Evolutionary conservation across 2,113 vertebrate species (phyloP).

Genomic region (Rynchops niger): DNA sequence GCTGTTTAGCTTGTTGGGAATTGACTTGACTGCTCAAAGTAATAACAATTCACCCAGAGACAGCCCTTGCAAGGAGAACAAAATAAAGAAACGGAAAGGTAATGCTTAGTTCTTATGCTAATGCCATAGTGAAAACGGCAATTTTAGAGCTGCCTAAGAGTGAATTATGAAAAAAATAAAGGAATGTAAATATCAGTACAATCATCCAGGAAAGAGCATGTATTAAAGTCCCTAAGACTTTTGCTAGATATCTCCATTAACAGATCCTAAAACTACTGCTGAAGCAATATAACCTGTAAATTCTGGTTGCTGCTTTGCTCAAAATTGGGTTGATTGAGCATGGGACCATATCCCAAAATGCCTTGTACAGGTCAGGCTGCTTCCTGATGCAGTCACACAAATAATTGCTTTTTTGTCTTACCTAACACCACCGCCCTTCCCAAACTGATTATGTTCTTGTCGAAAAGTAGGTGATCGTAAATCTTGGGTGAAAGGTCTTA

Average conservation of each 20-base stretch:
- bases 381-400: background rate
- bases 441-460: background rate
- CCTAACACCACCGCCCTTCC: background rate
- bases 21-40: slow-evolving; percentile 88
- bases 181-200: background rate
- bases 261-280: background rate
- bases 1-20: slow-evolving; percentile 93
- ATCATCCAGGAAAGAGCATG: background rate
- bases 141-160: background rate
- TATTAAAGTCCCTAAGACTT: background rate
- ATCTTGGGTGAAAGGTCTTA: background rate
- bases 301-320: background rate
- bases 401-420: background rate
- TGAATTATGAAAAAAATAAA: background rate
- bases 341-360: background rate
- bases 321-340: background rate
- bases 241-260: background rate
- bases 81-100: slow-evolving; percentile 96
- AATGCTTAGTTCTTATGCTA: background rate
- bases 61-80: slow-evolving; percentile 82
- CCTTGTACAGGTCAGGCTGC: background rate
- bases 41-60: slow-evolving; percentile 87
- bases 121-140: background rate
- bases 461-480: background rate
- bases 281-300: background rate